phyloP scores from a whole-genome alignment of 2,888 invertebrate genomes.

The Dolichopus griseipennis region DNA sequence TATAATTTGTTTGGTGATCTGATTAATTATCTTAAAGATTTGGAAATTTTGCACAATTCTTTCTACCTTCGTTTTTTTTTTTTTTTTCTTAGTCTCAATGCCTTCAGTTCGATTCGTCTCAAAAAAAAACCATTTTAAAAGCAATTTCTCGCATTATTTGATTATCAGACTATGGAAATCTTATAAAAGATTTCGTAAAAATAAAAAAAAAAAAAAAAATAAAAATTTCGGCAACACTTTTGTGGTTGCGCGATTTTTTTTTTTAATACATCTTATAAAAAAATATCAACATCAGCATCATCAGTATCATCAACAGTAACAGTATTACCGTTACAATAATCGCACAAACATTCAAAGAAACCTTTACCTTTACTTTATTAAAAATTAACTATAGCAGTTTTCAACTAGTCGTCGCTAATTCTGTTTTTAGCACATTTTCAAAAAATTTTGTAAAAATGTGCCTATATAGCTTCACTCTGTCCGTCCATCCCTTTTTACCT shows the following conservation, averaged over 20 bases:
- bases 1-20: background rate
- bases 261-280: background rate
- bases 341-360: too few relatives aligned
- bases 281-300: background rate
- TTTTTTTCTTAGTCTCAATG: background rate
- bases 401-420: too few relatives aligned
- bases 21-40: slow-evolving; percentile 3
- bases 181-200: background rate
- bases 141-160: background rate
- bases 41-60: background rate
- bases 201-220: background rate
- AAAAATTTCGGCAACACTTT: background rate
- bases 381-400: too few relatives aligned
- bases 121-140: too few relatives aligned
- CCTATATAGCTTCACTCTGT: too few relatives aligned
- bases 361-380: too few relatives aligned
- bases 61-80: background rate
- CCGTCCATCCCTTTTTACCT: too few relatives aligned
- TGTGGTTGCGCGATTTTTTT: background rate
- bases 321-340: too few relatives aligned
- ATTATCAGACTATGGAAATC: background rate
- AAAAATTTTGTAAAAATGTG: too few relatives aligned
- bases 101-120: background rate
- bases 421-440: too few relatives aligned
- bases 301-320: background rate